phyloP scores from a whole-genome alignment of 2,888 invertebrate genomes.

The Perizoma affinitatum region DNA sequence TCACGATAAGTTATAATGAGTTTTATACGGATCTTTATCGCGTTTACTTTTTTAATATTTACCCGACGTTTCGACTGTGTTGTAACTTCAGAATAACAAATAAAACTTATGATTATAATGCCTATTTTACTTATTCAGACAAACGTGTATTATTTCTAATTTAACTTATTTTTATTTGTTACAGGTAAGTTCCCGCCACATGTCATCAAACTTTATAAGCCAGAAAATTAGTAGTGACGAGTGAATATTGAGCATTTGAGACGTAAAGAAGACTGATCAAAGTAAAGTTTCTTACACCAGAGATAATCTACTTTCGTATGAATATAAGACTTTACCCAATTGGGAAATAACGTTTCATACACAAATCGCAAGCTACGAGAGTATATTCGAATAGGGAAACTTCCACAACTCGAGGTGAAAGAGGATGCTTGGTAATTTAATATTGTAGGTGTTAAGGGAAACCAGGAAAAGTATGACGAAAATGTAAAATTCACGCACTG shows the following conservation, averaged over 20 bases:
- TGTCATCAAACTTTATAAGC: slow-evolving; percentile 18
- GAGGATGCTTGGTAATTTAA: slow-evolving; percentile 27
- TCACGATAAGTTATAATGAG: too few relatives aligned
- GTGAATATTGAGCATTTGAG: slow-evolving; percentile 5
- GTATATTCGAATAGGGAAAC: slow-evolving; percentile 4
- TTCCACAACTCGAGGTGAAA: slow-evolving; percentile 27
- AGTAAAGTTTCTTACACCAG: slow-evolving; percentile 1
- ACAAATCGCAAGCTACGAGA: not conserved
- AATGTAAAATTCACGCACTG: slow-evolving; percentile 51
- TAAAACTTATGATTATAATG: too few relatives aligned
- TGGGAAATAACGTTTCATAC: not conserved
- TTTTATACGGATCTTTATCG: too few relatives aligned
- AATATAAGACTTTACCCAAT: not conserved
- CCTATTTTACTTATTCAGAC: too few relatives aligned
- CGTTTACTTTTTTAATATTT: too few relatives aligned
- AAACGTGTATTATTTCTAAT: too few relatives aligned
- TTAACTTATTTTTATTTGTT: slow-evolving; percentile 29
- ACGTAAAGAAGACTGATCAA: slow-evolving; percentile 2
- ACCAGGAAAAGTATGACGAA: slow-evolving; percentile 40
- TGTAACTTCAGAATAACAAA: too few relatives aligned
- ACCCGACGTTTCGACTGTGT: too few relatives aligned
- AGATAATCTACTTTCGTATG: too few relatives aligned
- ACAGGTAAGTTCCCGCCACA: slow-evolving; percentile 36
- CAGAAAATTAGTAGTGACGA: slow-evolving; percentile 16
- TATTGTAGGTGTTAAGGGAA: slow-evolving; percentile 30